Evolutionary conservation across 2,888 invertebrate genomes (phyloP), one percentile per base, ranked within the genome.

Genomic region (Cryptocheilus praepositus): DNA sequence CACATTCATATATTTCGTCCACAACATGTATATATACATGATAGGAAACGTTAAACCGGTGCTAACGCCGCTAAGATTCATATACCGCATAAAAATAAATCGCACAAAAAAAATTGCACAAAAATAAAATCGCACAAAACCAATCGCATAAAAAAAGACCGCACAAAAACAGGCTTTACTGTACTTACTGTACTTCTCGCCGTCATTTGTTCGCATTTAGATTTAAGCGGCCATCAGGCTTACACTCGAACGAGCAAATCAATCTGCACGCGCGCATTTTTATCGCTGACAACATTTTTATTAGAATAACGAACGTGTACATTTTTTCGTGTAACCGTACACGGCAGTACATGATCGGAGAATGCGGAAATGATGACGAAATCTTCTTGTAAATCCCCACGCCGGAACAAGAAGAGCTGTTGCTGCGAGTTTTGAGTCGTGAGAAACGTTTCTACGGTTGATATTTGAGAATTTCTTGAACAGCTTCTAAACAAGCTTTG

Each of bases 301-400:
- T 8, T 44, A 43, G 5, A n/a, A 44, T 7, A 21, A 56, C 43
- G 21, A 56, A 43, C 21, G 25, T 11, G 16, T n/a, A 55, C 16
- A 28, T 55, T 55, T 36, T 18, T 56, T 61, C 43, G n/a, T 15
- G 64, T 60, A 73, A 67, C 45, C 43, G 18, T 52, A 70, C 51
- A 59, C 59, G 58, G 3, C 2, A 51, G 62, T 74, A 74, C 74
- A 74, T 18, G 67, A 46, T 65, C 63, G 28, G 60, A 64, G 67
- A 81, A 82, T 81, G 81, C 78, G 78, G 80, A 81, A 80, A 53
- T 59, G 64, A 56, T 77, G 67, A 65, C 67, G 55, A 77, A 81
- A 77, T 74, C 73, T 66, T 0, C 74, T 72, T 76, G 72, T 76
- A 66, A 71, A 61, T 59, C 58, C 15, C 57, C 25, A 22, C 21